Evolutionary conservation across 2,888 invertebrate genomes (phyloP).

Genomic region (Drosophila niveifrons): DNA sequence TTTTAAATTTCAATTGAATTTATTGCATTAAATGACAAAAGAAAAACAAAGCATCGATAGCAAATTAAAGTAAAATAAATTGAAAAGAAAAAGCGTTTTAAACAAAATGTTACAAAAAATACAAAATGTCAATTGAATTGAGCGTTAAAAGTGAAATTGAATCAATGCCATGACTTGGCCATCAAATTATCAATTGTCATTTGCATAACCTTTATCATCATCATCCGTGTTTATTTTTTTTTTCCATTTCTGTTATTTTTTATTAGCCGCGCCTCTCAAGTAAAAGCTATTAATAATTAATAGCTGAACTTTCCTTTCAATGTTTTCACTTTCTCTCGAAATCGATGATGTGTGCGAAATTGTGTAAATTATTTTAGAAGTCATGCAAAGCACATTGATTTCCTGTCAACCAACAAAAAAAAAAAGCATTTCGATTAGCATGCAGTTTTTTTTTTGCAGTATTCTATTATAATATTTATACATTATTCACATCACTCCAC

Average conservation of each 20-base stretch:
- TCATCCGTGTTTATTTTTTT: not conserved
- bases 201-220: constrained; percentile 7
- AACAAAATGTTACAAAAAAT: not conserved
- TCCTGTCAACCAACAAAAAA: constrained; percentile 4
- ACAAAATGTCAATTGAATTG: no score
- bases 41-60: no score
- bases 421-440: not conserved
- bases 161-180: constrained; percentile 11
- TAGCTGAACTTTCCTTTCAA: constrained; percentile 15
- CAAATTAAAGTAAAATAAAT: no score
- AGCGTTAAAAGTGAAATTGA: constrained; percentile 14
- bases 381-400: constrained; percentile 16
- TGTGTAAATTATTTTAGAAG: constrained; percentile 14
- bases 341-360: constrained; percentile 1
- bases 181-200: constrained; percentile 21
- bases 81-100: no score
- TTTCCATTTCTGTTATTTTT: no score
- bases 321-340: constrained; percentile 11
- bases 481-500: constrained; percentile 12
- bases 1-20: no score
- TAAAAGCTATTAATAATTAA: constrained; percentile 27
- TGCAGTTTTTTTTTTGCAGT: constrained; percentile 4
- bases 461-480: not conserved
- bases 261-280: constrained; percentile 8
- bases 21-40: no score